A percentile compares a stretch with the other conserved stretches of the same genome.
Conservation (phyloP, 2,797 vertebrate genomes). For the Melanotaenia pygmaea region DNA sequence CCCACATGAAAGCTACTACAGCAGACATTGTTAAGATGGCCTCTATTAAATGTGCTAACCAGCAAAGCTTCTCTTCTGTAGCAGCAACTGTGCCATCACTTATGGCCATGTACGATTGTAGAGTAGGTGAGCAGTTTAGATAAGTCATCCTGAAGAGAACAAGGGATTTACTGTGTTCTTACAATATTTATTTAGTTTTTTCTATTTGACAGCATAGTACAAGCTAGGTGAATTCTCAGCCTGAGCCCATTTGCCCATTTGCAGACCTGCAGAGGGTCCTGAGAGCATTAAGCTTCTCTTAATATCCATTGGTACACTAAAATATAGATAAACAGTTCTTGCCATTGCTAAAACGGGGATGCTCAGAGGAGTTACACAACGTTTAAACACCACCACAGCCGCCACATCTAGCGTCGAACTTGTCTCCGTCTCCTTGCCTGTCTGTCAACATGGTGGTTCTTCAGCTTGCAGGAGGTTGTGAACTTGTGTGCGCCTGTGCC, state of each 20-base stretch:
- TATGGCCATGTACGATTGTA: background rate
- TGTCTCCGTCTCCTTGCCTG: conserved; percentile 25
- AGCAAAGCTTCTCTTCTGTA: no score
- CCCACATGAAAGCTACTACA: conserved; percentile 76
- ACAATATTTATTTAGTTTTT: background rate
- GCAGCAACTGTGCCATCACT: background rate
- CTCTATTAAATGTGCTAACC: no score
- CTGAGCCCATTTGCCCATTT: no score
- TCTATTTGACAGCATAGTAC: conserved; percentile 16
- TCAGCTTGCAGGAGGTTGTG: background rate
- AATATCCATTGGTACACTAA: conserved; percentile 41
- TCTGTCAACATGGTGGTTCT: conserved; percentile 4
- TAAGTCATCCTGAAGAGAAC: background rate
- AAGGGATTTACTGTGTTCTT: no score
- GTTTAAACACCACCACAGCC: conserved; percentile 31
- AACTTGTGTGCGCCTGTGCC: background rate
- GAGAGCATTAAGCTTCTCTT: conserved; percentile 6
- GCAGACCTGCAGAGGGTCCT: conserved; percentile 12
- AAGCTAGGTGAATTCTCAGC: conserved; percentile 17
- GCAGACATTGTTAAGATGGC: conserved; percentile 85
- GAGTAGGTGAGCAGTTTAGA: conserved; percentile 2
- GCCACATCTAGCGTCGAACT: conserved; percentile 18
- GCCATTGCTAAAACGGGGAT: conserved; percentile 12
- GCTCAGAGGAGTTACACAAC: conserved; percentile 9
- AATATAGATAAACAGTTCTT: conserved; percentile 41